phyloP scores from a whole-genome alignment of 1,140 invertebrate species.

The Homalodisca vitripennis region DNA sequence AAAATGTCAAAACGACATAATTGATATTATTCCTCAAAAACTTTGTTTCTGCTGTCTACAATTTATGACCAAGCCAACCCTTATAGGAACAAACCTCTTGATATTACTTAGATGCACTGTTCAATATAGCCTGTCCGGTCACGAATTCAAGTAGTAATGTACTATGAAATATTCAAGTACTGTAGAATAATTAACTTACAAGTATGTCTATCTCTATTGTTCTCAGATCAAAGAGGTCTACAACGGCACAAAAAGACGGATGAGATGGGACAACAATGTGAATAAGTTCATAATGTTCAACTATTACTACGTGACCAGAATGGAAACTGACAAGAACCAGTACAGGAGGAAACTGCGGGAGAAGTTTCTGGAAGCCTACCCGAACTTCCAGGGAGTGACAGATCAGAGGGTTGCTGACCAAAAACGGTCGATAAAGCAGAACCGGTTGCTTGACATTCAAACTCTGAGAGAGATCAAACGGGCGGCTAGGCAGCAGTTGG shows the following conservation, averaged over 20 bases:
- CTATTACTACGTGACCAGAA: constrained; percentile 1
- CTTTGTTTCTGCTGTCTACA: too few species aligned
- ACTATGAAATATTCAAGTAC: too few species aligned
- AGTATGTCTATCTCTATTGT: too few species aligned
- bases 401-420: background rate
- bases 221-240: background rate
- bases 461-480: background rate
- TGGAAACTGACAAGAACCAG: constrained; percentile 1
- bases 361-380: background rate
- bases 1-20: too few species aligned
- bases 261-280: constrained; percentile 8
- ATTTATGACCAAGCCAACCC: too few species aligned
- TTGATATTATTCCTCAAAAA: too few species aligned
- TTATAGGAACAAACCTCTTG: too few species aligned
- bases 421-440: background rate
- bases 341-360: background rate
- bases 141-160: too few species aligned
- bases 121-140: too few species aligned
- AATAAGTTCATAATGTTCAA: background rate
- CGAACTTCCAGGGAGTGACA: background rate
- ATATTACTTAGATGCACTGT: too few species aligned
- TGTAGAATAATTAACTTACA: too few species aligned
- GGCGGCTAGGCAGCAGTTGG: background rate
- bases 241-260: background rate
- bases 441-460: background rate